A percentile compares a stretch with the other conserved stretches of the same genome.
These are phyloP conservation scores for Sclerodermus sp. DNA, from an alignment of 2,888 invertebrate genomes.

Conservation along the genomic window DNA sequence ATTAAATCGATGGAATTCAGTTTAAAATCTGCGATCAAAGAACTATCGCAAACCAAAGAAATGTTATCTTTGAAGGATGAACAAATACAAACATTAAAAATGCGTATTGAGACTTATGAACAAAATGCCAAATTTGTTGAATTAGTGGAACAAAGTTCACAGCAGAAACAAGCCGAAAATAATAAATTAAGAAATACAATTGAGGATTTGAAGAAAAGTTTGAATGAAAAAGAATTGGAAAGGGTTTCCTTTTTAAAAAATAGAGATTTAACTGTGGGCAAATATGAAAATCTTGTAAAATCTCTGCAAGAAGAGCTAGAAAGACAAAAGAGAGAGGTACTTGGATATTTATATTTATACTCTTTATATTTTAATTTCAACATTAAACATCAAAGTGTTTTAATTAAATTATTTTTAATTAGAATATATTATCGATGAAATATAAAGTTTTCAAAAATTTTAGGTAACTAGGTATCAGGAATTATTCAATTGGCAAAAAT, in stretches of 20 bases:
- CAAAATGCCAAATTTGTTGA: conserved; percentile 21
- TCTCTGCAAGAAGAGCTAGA: conserved; percentile 37
- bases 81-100: conserved; percentile 23
- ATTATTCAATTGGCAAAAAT: conserved; percentile 23
- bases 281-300: conserved; percentile 41
- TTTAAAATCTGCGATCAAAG: conserved; percentile 33
- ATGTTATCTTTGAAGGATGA: conserved; percentile 15
- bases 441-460: background rate
- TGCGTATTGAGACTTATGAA: conserved; percentile 21
- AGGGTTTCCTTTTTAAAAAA: conserved; percentile 41
- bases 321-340: conserved; percentile 34
- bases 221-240: conserved; percentile 36
- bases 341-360: background rate
- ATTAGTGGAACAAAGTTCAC: conserved; percentile 21
- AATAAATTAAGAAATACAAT: conserved; percentile 28
- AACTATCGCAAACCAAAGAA: conserved; percentile 27
- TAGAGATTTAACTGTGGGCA: conserved; percentile 36
- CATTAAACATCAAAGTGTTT: too few species aligned
- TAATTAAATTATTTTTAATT: too few species aligned
- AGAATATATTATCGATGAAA: background rate
- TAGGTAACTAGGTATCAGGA: conserved; percentile 36
- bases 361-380: background rate
- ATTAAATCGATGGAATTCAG: conserved; percentile 35
- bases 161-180: conserved; percentile 30
- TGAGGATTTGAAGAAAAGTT: conserved; percentile 25